Evolutionary conservation across 2,797 vertebrate genomes (phyloP), one percentile per base, ranked within the genome.

Genomic region (Apodemus agrarius): DNA sequence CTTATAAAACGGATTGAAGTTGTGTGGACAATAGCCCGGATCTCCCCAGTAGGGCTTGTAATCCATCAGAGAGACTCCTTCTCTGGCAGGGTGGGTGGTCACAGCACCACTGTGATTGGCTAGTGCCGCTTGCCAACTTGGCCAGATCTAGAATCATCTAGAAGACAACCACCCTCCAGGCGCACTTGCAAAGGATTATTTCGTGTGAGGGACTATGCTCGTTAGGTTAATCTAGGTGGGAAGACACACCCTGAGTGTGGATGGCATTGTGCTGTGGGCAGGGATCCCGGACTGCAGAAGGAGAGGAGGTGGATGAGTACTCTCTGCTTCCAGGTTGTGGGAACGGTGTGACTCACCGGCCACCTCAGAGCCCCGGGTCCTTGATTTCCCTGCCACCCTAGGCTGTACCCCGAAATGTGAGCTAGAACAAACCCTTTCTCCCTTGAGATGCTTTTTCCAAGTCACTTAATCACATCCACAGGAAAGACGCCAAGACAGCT

Each of bases 1-100:
- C 31, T n/a, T 63, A 6, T 72, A 93, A 90, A 87, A 34, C 34
- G 46, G 61, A 72, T 49, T 90, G 69, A 89, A 81, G 54, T 34
- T 59, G 19, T 24, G 34, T 46, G n/a, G 12, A 69, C 88, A 12
- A 11, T 29, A 78, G 54, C 21, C 85, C 89, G 88, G 69, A 92
- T 69, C 67, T 86, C 57, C 57, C 59, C 81, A 65, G 49, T 83
- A 95, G 43, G n/a, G 57, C 91, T 89, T 90, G 37, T 90, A 54
- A 10, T 93, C 2, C 82, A 90, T 96, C 79, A 86, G 65, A 59
- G 4, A 13, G 26, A 79, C 81, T 88, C 24, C 49, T 95, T 89
- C 74, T 81, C 72, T 76, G 22, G 69, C 24, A n/a, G 54, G 54
- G 21, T 86, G 19, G 40, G 54, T 65, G 21, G 46, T 91, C 61